Conservation (phyloP, 2,888 invertebrate species). For the Tipula lateralis region DNA sequence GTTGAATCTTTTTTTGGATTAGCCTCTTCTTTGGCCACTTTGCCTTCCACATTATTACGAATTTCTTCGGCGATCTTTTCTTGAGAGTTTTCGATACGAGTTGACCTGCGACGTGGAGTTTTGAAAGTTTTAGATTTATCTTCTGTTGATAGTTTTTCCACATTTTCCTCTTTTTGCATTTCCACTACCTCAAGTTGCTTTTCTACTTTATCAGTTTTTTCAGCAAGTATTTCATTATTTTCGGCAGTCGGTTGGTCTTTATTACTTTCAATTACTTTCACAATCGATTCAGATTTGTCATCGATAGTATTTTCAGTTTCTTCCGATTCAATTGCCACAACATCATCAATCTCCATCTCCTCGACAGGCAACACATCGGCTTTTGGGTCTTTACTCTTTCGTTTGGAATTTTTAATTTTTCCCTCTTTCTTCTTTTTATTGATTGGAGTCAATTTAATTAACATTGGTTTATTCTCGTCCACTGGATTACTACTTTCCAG, state of each 20-base stretch:
- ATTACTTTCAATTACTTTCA: neutral
- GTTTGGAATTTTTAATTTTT: neutral
- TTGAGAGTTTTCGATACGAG: neutral
- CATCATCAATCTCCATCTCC: neutral
- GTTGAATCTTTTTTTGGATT: neutral
- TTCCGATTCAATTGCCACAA: neutral
- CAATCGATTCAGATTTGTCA: neutral
- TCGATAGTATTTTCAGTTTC: neutral
- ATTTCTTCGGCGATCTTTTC: neutral
- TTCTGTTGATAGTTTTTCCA: neutral
- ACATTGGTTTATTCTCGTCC: neutral
- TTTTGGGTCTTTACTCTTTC: neutral
- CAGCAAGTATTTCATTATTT: neutral
- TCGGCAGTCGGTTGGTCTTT: neutral
- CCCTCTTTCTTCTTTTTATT: neutral
- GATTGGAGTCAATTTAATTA: neutral
- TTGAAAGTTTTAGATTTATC: neutral
- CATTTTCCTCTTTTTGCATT: neutral
- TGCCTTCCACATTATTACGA: neutral
- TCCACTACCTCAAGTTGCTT: neutral
- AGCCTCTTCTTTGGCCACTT: neutral
- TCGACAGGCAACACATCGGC: neutral
- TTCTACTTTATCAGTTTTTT: neutral
- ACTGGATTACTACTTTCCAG: neutral
- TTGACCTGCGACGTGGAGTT: neutral